Percentiles rank a stretch among this genome's conserved stretches.
Evolutionary conservation across 1,140 invertebrate species (phyloP).

Genomic region (Homalodisca vitripennis): DNA sequence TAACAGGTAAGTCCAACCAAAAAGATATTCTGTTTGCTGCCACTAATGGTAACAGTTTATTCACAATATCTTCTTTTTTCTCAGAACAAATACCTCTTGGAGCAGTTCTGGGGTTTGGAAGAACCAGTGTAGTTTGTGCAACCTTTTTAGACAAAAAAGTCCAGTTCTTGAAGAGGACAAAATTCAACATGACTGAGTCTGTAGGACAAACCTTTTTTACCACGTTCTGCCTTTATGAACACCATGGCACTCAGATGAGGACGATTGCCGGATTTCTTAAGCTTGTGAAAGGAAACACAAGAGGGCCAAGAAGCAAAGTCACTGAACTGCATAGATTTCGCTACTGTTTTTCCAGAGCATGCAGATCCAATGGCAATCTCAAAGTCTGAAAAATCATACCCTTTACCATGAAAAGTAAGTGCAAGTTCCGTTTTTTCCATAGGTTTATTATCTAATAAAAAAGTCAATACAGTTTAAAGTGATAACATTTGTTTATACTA

Average conservation of each 20-base stretch:
- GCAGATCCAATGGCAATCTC: no score
- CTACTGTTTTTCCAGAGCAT: neutral
- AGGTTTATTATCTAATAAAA: no score
- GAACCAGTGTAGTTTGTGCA: neutral
- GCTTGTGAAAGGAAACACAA: neutral
- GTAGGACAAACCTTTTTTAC: neutral
- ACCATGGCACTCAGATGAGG: neutral
- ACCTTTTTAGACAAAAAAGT: neutral
- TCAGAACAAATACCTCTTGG: neutral
- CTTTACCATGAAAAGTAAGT: no score
- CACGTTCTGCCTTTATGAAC: neutral
- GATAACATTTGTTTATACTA: no score
- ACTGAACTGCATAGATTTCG: neutral
- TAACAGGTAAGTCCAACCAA: neutral
- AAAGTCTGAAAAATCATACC: no score
- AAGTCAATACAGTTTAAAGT: no score
- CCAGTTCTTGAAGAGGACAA: neutral
- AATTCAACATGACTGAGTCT: neutral
- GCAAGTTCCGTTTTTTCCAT: conserved; percentile 38
- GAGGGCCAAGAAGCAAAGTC: neutral
- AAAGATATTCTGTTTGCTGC: neutral
- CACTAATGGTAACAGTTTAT: neutral
- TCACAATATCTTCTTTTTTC: neutral
- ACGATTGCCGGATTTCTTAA: no score
- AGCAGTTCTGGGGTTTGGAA: neutral